phyloP scores from a whole-genome alignment of 2,113 vertebrate genomes.

The Mellivora capensis region DNA sequence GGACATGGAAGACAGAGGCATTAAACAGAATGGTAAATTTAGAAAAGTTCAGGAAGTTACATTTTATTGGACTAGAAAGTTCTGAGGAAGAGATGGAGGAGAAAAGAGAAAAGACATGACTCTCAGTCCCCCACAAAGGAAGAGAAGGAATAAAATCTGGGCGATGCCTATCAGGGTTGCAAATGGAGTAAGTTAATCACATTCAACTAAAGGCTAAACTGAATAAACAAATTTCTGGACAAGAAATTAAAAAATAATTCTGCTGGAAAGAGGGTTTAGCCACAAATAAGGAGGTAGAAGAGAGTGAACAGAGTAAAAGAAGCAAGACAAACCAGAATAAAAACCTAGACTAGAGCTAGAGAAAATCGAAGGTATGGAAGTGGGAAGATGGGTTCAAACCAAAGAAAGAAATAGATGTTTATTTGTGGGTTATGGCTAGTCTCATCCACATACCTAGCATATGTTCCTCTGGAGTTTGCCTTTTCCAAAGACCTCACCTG shows the following conservation, averaged over 20 bases:
- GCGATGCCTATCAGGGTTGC: not conserved
- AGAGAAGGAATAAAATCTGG: not conserved
- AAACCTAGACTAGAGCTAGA: not conserved
- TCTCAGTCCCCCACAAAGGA: not conserved
- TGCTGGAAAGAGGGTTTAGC: not conserved
- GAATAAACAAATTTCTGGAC: not conserved
- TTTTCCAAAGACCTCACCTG: not conserved
- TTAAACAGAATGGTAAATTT: not conserved
- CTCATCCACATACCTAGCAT: not conserved
- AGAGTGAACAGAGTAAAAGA: not conserved
- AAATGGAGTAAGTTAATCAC: not conserved
- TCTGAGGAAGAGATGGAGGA: not conserved
- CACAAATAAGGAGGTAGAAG: not conserved
- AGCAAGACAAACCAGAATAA: not conserved
- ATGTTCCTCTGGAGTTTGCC: not conserved
- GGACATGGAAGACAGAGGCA: not conserved
- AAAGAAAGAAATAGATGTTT: not conserved
- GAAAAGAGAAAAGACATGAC: not conserved
- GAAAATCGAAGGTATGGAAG: not conserved
- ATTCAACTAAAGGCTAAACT: not conserved
- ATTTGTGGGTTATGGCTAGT: not conserved
- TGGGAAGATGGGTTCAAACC: not conserved
- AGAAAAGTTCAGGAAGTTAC: not conserved
- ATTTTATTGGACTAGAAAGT: not conserved
- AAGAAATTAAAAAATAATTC: not conserved